A percentile compares a stretch with the other conserved stretches of the same genome.
Evolutionary conservation across 1,140 invertebrate genomes (phyloP).

Genomic region (Scaptomyza montana): DNA sequence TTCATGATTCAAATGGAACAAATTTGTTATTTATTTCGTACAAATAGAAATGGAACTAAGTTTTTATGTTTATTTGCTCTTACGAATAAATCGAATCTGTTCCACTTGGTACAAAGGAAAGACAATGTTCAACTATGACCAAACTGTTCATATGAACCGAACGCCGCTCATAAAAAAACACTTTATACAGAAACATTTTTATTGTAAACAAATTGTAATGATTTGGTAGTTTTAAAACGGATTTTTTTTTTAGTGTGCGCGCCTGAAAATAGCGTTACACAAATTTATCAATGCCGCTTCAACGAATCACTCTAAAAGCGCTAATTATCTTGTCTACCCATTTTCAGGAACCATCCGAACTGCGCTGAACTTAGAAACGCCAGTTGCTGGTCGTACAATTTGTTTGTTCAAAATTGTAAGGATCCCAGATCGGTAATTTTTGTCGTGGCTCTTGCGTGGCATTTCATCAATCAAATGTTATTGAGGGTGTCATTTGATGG

Average conservation of each 20-base stretch:
- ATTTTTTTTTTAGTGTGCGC: conserved; percentile 21
- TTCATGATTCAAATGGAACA: no score
- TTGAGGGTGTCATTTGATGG: conserved; percentile 5
- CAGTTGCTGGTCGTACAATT: conserved; percentile 27
- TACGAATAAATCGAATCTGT: no score
- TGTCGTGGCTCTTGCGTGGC: conserved; percentile 22
- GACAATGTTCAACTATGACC: no score
- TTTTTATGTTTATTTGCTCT: no score
- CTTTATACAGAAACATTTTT: no score
- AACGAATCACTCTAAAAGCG: conserved; percentile 75
- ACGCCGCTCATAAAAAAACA: no score
- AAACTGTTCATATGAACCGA: no score
- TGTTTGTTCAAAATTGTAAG: conserved; percentile 68
- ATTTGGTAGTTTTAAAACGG: no score
- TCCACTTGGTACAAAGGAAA: no score
- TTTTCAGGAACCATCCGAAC: conserved; percentile 22
- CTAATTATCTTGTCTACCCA: conserved; percentile 57
- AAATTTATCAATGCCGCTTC: conserved; percentile 64
- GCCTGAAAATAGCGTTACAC: conserved; percentile 54
- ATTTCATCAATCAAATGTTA: conserved; percentile 75
- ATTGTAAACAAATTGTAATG: no score
- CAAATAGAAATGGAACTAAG: no score
- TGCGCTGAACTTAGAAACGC: background rate
- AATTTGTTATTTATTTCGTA: no score
- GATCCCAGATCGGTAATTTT: conserved; percentile 51